Conservation (phyloP, 2,113 vertebrate species). For the Holacanthus passer region DNA sequence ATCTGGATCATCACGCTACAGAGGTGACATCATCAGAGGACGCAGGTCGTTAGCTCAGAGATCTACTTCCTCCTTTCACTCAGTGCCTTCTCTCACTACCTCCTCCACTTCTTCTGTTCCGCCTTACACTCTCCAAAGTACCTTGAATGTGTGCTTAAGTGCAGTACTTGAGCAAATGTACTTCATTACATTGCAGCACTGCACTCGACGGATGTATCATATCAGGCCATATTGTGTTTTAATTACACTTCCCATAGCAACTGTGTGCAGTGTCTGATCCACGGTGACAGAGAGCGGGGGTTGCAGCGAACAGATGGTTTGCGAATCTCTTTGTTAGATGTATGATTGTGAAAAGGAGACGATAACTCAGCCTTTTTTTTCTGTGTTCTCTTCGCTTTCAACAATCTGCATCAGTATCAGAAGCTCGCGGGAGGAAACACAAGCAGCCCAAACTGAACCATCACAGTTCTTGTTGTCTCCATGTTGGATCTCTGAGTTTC, state of each 20-base stretch:
- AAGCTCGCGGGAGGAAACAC: not conserved
- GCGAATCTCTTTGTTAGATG: too few relatives aligned
- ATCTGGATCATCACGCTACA: constrained; percentile 2
- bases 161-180: too few relatives aligned
- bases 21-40: not conserved
- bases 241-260: not conserved
- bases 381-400: not conserved
- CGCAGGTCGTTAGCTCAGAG: not conserved
- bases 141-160: too few relatives aligned
- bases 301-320: too few relatives aligned
- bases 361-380: not conserved
- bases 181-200: too few relatives aligned
- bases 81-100: not conserved
- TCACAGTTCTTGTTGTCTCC: too few relatives aligned
- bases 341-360: not conserved
- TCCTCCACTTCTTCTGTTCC: not conserved
- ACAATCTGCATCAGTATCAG: not conserved
- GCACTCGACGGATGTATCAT: too few relatives aligned
- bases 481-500: too few relatives aligned
- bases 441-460: not conserved
- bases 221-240: not conserved
- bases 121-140: not conserved
- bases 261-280: not conserved
- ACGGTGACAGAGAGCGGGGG: not conserved
- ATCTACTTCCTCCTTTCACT: not conserved